Evolutionary conservation across 2,888 invertebrate genomes (phyloP).

Genomic region (Habrosyne pyritoides): DNA sequence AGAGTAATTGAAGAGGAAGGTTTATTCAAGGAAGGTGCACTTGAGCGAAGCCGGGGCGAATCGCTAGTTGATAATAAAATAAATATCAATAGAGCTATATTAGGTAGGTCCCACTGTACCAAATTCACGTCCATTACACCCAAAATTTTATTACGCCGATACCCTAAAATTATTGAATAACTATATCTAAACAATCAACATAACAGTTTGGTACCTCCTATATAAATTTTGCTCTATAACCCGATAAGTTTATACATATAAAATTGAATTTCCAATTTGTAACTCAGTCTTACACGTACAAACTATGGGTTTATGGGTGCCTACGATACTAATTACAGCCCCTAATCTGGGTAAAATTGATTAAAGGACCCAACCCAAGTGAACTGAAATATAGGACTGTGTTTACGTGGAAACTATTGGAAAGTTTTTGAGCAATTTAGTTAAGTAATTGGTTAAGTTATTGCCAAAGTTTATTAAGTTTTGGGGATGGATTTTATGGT

Average conservation of each 20-base stretch:
- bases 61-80: too few relatives aligned
- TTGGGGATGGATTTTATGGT: slow-evolving; percentile 2
- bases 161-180: background rate
- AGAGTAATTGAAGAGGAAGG: too few relatives aligned
- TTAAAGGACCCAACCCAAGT: slow-evolving; percentile 21
- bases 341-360: slow-evolving; percentile 22
- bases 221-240: background rate
- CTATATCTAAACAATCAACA: background rate
- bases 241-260: background rate
- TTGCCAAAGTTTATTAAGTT: background rate
- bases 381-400: slow-evolving; percentile 2
- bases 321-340: slow-evolving; percentile 1
- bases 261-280: slow-evolving; percentile 2
- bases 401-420: slow-evolving; percentile 9
- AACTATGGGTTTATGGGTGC: background rate
- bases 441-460: slow-evolving; percentile 7
- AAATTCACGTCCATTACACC: background rate
- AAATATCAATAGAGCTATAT: too few relatives aligned
- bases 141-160: background rate
- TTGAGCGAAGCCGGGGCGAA: too few relatives aligned
- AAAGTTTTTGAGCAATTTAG: slow-evolving; percentile 21
- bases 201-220: background rate
- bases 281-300: background rate
- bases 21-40: too few relatives aligned
- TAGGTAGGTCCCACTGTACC: too few relatives aligned